Percentiles rank a stretch among this genome's conserved stretches.
Conservation (phyloP, 2,797 vertebrate genomes). For the Rhinatrema bivittatum region DNA sequence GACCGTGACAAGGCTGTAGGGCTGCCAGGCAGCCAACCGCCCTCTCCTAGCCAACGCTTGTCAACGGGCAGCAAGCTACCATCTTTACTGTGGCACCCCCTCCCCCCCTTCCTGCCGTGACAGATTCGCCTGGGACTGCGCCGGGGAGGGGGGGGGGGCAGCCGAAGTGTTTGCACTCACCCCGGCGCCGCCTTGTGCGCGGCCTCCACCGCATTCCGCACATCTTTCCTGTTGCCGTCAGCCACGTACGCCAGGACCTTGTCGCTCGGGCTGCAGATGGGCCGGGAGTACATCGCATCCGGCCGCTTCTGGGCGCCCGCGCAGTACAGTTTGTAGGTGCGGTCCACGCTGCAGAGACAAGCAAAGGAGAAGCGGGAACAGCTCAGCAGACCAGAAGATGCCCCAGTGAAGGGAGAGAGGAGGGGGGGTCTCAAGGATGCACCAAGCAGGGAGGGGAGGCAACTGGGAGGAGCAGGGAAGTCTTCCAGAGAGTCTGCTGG, state of each 20-base stretch:
- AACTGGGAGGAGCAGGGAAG: too few relatives aligned
- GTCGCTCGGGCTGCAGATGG: conserved; percentile 49
- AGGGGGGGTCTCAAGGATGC: too few relatives aligned
- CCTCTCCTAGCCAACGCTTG: too few relatives aligned
- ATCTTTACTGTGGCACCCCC: too few relatives aligned
- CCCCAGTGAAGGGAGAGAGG: too few relatives aligned
- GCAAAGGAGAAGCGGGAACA: background rate
- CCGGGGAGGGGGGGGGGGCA: too few relatives aligned
- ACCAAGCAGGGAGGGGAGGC: too few relatives aligned
- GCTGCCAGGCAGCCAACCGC: background rate
- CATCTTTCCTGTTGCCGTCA: conserved; percentile 70
- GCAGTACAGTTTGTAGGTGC: conserved; percentile 62
- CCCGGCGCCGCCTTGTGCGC: conserved; percentile 69
- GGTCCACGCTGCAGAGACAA: conserved; percentile 45
- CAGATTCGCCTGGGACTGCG: too few relatives aligned
- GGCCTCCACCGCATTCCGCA: conserved; percentile 72
- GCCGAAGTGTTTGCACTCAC: too few relatives aligned
- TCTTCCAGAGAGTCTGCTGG: too few relatives aligned
- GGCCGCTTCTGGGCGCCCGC: conserved; percentile 67
- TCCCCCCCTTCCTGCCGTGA: too few relatives aligned
- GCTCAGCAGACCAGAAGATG: background rate
- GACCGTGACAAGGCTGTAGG: background rate
- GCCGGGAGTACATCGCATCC: conserved; percentile 61
- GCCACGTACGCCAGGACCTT: conserved; percentile 59
- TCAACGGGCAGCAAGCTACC: too few relatives aligned